These are phyloP conservation scores for Yponomeuta plumbellus DNA, from an alignment of 2,888 invertebrate species.

Conservation along the genomic window DNA sequence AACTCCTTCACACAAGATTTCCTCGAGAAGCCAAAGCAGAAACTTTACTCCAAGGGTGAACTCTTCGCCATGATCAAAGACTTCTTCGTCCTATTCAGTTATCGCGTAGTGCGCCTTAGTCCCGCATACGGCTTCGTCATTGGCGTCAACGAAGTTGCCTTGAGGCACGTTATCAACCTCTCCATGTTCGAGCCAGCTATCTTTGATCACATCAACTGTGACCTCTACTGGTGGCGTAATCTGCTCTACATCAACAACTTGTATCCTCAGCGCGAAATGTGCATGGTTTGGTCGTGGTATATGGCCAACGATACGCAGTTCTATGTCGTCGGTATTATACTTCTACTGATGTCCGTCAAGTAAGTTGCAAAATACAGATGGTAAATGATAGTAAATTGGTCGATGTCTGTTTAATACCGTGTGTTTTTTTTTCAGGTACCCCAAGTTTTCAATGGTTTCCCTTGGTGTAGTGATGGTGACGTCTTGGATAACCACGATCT, in stretches of 20 bases:
- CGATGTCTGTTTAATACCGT: not conserved
- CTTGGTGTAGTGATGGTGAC: conserved; percentile 78
- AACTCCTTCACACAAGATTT: conserved; percentile 65
- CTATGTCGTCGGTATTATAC: conserved; percentile 80
- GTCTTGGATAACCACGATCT: conserved; percentile 86
- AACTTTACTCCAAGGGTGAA: conserved; percentile 52
- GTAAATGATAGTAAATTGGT: not conserved
- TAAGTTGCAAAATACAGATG: conserved; percentile 47
- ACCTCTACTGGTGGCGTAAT: conserved; percentile 89
- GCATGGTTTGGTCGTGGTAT: conserved; percentile 91
- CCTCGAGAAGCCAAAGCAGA: conserved; percentile 51
- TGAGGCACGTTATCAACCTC: conserved; percentile 82
- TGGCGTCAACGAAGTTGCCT: conserved; percentile 82
- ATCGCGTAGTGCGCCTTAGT: conserved; percentile 83
- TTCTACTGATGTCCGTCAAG: conserved; percentile 82
- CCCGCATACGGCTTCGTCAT: conserved; percentile 89
- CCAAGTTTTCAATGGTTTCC: conserved; percentile 78
- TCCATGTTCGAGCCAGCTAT: conserved; percentile 85
- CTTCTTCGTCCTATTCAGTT: conserved; percentile 66
- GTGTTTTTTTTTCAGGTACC: conserved; percentile 68
- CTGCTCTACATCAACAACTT: conserved; percentile 89
- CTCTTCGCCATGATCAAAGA: conserved; percentile 57
- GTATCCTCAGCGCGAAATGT: conserved; percentile 84
- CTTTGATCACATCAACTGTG: conserved; percentile 83
- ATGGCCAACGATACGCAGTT: conserved; percentile 89